Conservation (phyloP, 92 coral and sea anemone species). For the Micromussa lordhowensis region DNA sequence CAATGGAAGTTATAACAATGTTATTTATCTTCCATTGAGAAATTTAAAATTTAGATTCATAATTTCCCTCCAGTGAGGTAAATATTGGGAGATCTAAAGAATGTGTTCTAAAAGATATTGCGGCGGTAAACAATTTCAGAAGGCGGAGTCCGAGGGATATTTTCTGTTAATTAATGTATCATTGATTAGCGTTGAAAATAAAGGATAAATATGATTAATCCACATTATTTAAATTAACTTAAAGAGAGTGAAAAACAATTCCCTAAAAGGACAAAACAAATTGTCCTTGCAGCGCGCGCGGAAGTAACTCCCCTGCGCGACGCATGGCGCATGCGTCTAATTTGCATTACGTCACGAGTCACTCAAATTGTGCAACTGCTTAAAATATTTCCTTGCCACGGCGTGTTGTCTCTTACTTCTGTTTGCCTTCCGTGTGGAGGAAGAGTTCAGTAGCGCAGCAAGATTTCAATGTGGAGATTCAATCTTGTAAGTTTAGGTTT, state of each 20-base stretch:
- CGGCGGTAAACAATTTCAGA: too few species aligned
- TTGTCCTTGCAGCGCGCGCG: constrained; percentile 30
- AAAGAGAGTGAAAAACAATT: not conserved
- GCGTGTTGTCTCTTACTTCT: constrained; percentile 75
- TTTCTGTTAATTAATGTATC: too few species aligned
- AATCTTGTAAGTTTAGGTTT: constrained; percentile 73
- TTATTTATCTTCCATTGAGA: too few species aligned
- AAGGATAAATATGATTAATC: too few species aligned
- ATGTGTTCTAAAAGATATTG: too few species aligned
- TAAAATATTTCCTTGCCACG: constrained; percentile 87
- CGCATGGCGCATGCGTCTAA: constrained; percentile 74
- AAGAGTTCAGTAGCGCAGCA: constrained; percentile 57
- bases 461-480: constrained; percentile 98
- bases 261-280: not conserved
- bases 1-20: too few species aligned
- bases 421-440: constrained; percentile 82
- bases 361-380: constrained; percentile 96
- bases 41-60: too few species aligned
- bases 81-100: too few species aligned
- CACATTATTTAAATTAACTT: not conserved
- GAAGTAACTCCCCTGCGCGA: not conserved
- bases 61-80: too few species aligned
- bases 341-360: constrained; percentile 97
- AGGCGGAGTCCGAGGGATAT: too few species aligned
- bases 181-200: too few species aligned